Evolutionary conservation across 1,140 invertebrate species (phyloP).

Genomic region (Drosophila sechellia): DNA sequence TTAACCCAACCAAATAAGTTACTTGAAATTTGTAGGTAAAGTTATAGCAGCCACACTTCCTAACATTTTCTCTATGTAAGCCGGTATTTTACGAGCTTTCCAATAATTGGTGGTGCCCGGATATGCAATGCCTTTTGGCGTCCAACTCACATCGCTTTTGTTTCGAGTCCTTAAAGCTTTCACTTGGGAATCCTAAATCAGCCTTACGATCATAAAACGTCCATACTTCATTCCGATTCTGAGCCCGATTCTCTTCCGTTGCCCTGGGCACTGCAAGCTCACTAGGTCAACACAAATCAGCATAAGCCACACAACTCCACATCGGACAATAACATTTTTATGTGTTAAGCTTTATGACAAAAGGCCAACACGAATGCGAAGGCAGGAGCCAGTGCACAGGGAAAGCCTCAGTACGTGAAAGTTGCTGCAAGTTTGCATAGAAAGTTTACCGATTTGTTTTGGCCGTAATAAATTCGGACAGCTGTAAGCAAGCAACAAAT

Average conservation of each 20-base stretch:
- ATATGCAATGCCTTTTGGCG: conserved; percentile 21
- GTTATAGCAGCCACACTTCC: neutral
- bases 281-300: conserved; percentile 77
- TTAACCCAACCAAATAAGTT: conserved; percentile 10
- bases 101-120: conserved; percentile 22
- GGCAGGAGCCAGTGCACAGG: conserved; percentile 27
- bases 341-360: conserved; percentile 82
- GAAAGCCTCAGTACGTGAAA: conserved; percentile 43
- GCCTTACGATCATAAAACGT: conserved; percentile 68
- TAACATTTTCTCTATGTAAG: conserved; percentile 1
- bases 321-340: conserved; percentile 82
- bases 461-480: conserved; percentile 75
- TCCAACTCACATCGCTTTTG: conserved; percentile 27
- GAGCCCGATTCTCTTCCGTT: neutral
- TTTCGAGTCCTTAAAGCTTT: conserved; percentile 35
- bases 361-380: conserved; percentile 50
- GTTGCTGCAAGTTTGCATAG: conserved; percentile 53
- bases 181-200: conserved; percentile 55
- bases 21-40: conserved; percentile 18
- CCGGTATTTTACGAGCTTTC: conserved; percentile 21
- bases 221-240: conserved; percentile 10
- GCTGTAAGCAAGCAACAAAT: conserved; percentile 75
- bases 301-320: conserved; percentile 77
- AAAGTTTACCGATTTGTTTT: conserved; percentile 62
- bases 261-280: conserved; percentile 41